phyloP scores from a whole-genome alignment of 2,113 vertebrate species.

The Apodemus sylvaticus region DNA sequence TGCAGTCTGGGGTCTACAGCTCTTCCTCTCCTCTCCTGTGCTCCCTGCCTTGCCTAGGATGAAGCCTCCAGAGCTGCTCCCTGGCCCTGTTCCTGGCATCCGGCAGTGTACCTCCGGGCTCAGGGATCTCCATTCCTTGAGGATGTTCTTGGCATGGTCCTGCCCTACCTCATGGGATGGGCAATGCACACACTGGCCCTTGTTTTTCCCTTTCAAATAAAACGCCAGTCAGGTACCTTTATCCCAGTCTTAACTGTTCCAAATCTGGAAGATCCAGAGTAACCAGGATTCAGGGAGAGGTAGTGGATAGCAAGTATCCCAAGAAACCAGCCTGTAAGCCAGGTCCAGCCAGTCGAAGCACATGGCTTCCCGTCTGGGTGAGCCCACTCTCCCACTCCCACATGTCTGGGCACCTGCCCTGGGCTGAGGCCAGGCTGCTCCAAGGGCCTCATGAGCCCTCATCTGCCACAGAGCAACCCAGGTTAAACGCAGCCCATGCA shows the following conservation, averaged over 20 bases:
- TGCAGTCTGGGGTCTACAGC: slow-evolving; percentile 34
- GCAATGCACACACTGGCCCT: slow-evolving; percentile 41
- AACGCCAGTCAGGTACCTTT: slow-evolving; percentile 66
- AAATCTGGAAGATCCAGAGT: slow-evolving; percentile 56
- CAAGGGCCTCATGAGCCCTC: slow-evolving; percentile 54
- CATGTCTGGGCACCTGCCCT: slow-evolving; percentile 72
- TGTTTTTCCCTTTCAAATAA: slow-evolving; percentile 67
- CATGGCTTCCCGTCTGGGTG: slow-evolving; percentile 66
- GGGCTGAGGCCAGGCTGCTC: slow-evolving; percentile 78
- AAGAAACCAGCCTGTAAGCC: slow-evolving; percentile 67
- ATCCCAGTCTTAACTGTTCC: slow-evolving; percentile 63
- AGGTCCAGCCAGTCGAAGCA: slow-evolving; percentile 72
- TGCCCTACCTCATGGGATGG: slow-evolving; percentile 57
- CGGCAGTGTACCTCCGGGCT: slow-evolving; percentile 47
- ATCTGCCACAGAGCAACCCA: slow-evolving; percentile 65
- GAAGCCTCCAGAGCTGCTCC: slow-evolving; percentile 46
- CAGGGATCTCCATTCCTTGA: slow-evolving; percentile 69
- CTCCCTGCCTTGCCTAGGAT: slow-evolving; percentile 60
- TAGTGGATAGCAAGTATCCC: slow-evolving; percentile 62
- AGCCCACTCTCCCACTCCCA: slow-evolving; percentile 56
- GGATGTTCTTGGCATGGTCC: slow-evolving; percentile 66
- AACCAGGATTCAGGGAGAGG: slow-evolving; percentile 46
- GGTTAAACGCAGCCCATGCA: slow-evolving; percentile 73
- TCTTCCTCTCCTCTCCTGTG: slow-evolving; percentile 6
- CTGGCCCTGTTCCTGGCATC: slow-evolving; percentile 28